Evolutionary conservation across 2,113 vertebrate species (phyloP).

Genomic region (Promerops cafer): DNA sequence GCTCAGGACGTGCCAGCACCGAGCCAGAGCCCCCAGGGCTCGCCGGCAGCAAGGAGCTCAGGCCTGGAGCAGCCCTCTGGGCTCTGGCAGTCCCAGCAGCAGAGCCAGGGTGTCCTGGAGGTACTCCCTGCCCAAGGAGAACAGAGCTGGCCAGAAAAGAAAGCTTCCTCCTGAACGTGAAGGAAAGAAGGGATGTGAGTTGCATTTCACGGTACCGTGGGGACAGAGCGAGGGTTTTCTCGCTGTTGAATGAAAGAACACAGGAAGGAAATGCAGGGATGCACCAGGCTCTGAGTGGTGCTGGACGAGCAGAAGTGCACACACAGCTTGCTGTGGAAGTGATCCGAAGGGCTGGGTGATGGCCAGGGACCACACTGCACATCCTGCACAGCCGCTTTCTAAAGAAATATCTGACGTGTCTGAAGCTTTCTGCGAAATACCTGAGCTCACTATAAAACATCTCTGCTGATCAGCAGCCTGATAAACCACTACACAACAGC

Average conservation of each 20-base stretch:
- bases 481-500: slow-evolving; percentile 1
- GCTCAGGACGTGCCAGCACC: neutral
- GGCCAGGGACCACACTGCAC: neutral
- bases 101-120: neutral
- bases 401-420: neutral
- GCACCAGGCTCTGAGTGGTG: neutral
- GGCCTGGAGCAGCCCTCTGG: neutral
- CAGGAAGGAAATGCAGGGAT: neutral
- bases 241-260: neutral
- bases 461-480: neutral
- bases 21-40: neutral
- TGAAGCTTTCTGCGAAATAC: slow-evolving; percentile 19
- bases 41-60: neutral
- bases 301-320: neutral
- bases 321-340: neutral
- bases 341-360: neutral
- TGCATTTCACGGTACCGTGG: neutral
- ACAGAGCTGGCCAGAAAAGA: neutral
- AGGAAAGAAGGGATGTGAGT: neutral
- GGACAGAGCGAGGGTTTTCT: neutral
- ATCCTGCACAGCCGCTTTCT: neutral
- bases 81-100: neutral
- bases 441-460: neutral
- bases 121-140: neutral
- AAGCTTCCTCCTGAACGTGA: neutral